Base-by-base conservation (phyloP, 1,140 invertebrate genomes). In the Glossosoma conforme region DNA sequence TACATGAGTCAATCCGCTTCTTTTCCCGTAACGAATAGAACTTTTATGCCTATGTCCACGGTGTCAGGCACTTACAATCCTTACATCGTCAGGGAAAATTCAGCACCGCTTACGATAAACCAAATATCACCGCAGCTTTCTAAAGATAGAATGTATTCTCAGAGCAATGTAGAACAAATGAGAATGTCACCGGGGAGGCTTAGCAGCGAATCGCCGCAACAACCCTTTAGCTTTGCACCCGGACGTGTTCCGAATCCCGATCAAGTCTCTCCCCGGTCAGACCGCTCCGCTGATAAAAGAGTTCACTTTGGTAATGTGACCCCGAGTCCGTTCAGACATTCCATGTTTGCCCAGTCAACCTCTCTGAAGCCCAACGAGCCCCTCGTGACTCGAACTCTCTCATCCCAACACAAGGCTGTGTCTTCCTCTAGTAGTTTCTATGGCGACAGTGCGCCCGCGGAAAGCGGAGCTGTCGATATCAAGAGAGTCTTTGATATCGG, bases 21-120 rank as follows among this genome's bases (percentile, higher is more conserved):
- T 2, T 53, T 49, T 30, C 55, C 55, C 11, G 10, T 45, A 28
- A 37, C 44, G 15, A 20, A 6, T 9, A 48, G 44, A 32, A 24
- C 48, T 8, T 47, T 14, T 21, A 36, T 51, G 20, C 55, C 55
- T 2, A 14, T 58, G 11, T 58, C 56, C 22, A 51, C 56, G 0
- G 56, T 58, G 2, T 58, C 56, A 2, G 56, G 56, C 10, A 37
- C 36, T 18, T 58, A 54, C 28, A 58, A 54, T 44, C 56, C 56
- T 4, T 58, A 46, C 24, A 33, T 58, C n/a, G 18, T 42, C 10
- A 38, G 50, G 28, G 46, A 53, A 2, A 53, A 20, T 15, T 41
- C 43, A 8, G 22, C 25, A 19, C 40, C 50, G n/a, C 10, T 11
- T 15, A 37, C 35, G 19, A 13, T 36, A 28, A 28, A 28, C 25